Conservation (phyloP, 2,888 invertebrate species). For the Drosophila formosana region DNA sequence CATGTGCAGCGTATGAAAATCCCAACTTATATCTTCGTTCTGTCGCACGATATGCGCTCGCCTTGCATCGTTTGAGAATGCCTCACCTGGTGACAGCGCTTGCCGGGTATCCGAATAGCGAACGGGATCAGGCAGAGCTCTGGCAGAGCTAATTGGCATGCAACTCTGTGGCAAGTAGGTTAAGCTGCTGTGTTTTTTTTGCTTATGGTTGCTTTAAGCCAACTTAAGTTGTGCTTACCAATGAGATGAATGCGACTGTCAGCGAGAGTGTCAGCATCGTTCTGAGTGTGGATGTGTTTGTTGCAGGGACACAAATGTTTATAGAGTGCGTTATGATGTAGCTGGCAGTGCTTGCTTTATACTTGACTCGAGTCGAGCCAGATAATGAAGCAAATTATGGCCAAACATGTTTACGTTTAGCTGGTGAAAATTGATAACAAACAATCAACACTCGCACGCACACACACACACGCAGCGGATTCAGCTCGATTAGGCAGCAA, state of each 20-base stretch:
- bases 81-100: too few species aligned
- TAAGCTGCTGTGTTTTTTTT: not conserved
- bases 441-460: slow-evolving; percentile 4
- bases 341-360: slow-evolving; percentile 21
- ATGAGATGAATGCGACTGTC: not conserved
- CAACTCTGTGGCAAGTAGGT: slow-evolving; percentile 5
- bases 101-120: too few species aligned
- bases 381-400: slow-evolving; percentile 27
- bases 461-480: not conserved
- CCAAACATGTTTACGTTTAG: slow-evolving; percentile 10
- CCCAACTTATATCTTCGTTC: not conserved
- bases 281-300: not conserved
- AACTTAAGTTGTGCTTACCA: slow-evolving; percentile 9
- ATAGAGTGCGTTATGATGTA: slow-evolving; percentile 4
- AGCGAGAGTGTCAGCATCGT: slow-evolving; percentile 2
- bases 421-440: slow-evolving; percentile 25
- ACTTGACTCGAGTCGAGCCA: slow-evolving; percentile 5
- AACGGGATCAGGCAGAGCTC: slow-evolving; percentile 1
- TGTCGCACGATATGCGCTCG: too few species aligned
- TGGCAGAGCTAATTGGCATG: slow-evolving; percentile 1
- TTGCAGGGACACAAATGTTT: not conserved
- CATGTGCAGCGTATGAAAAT: not conserved
- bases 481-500: slow-evolving; percentile 7
- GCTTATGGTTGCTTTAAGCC: not conserved
- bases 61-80: too few species aligned